Base-by-base conservation (phyloP, 2,888 invertebrate species). In the Cremastinae sp. region DNA sequence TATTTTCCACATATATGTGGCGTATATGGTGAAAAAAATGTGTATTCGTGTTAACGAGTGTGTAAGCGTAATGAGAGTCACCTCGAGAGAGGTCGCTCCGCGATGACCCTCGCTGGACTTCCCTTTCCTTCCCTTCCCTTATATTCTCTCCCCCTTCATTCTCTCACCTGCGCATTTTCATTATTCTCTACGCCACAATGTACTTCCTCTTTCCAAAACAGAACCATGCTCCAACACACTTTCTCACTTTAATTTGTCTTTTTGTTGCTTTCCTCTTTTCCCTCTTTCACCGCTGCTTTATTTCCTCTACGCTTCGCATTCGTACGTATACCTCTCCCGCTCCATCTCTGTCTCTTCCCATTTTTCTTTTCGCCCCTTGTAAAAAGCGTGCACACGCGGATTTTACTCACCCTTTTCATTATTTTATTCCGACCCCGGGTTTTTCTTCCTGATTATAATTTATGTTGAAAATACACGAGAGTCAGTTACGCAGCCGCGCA, bases 181-280 rank as follows among this genome's bases (percentile, higher is more conserved):
- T 84, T 84, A 84, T 84, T 83, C 83, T 79, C 82, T 79, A 79
- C n/a, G 79, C 83, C 82, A 84, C 84, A 84, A 84, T 84, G 84
- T 82, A 84, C 83, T 84, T 84, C 84, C 84, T 83, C 83, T 83
- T 78, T 74, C 79, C 80, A 74, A 78, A 81, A 80, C 77, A 78
- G 61, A n/a, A n/a, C 74, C 70, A 55, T 47, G 22, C 68, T 70
- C 56, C 62, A 62, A 49, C 75, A 41, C 59, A 47, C 53, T 35
- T 41, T 53, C 56, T 41, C 56, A 41, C 59, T 58, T 68, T 12
- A 10, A 43, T 37, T 61, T 45, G 39, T 16, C 53, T 51, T 28
- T 51, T 51, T 41, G 20, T 8, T 16, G 14, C n/a, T 14, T 51
- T n/a, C 35, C 43, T 16, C 53, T 37, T 35, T 49, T 16, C 7